Conservation (phyloP, 2,888 invertebrate genomes). For the Agrilus cyanescens region DNA sequence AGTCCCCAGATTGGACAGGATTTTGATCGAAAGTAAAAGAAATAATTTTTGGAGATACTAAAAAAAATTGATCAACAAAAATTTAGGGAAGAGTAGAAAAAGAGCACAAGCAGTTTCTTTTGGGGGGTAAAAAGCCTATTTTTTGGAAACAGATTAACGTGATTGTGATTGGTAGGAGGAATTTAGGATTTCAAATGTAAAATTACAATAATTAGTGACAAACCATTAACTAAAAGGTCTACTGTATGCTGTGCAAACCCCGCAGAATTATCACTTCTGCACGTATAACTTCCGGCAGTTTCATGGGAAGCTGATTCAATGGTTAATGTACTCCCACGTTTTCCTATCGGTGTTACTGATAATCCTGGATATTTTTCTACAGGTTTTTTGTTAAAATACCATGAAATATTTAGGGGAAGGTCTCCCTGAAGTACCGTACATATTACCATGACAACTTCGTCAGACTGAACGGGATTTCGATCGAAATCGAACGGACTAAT, state of each 20-base stretch:
- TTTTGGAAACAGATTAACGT: not conserved
- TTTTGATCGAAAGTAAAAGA: constrained; percentile 65
- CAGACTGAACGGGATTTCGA: constrained; percentile 52
- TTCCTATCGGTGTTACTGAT: constrained; percentile 44
- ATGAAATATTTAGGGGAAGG: constrained; percentile 59
- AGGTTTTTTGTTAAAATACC: constrained; percentile 46
- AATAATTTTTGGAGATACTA: constrained; percentile 67
- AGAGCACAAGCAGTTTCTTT: constrained; percentile 3
- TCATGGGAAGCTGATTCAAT: constrained; percentile 49
- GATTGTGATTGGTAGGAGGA: not conserved
- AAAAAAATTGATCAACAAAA: constrained; percentile 16
- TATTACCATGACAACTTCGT: constrained; percentile 54
- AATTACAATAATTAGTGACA: constrained; percentile 1
- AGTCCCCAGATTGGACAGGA: constrained; percentile 43
- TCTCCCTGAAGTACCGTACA: constrained; percentile 64
- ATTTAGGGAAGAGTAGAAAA: constrained; percentile 4
- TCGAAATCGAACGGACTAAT: constrained; percentile 38
- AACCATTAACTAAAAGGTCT: constrained; percentile 27
- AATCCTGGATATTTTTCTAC: constrained; percentile 42
- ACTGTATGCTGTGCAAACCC: constrained; percentile 45
- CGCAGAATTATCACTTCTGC: constrained; percentile 47
- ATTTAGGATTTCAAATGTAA: not conserved
- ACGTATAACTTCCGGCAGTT: constrained; percentile 52
- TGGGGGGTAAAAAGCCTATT: not conserved
- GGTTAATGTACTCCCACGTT: constrained; percentile 49